Percentiles rank a stretch among this genome's conserved stretches.
These are phyloP conservation scores for Scortum barcoo DNA, from an alignment of 2,113 vertebrate genomes.

Conservation along the genomic window DNA sequence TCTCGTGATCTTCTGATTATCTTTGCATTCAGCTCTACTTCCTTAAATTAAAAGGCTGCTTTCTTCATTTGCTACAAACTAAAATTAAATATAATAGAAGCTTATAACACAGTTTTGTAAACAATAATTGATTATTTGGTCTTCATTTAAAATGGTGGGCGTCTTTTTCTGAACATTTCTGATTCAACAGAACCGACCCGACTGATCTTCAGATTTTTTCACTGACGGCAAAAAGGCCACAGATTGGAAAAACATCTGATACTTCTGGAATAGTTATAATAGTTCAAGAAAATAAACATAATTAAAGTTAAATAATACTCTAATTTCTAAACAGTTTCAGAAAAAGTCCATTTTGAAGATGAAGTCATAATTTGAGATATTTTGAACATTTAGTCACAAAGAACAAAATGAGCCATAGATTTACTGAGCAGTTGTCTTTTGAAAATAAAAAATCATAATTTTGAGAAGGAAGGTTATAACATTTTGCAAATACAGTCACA, in stretches of 20 bases:
- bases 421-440: too few relatives aligned
- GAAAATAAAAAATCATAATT: background rate
- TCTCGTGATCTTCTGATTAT: conserved; percentile 42
- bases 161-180: background rate
- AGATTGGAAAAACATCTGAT: background rate
- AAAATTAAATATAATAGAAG: conserved; percentile 40
- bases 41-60: background rate
- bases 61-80: conserved; percentile 8
- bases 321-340: background rate
- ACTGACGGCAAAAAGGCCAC: background rate
- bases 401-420: too few relatives aligned
- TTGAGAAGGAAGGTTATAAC: background rate
- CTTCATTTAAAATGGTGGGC: background rate
- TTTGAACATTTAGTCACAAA: too few relatives aligned
- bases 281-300: too few relatives aligned
- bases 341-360: background rate
- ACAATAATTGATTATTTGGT: conserved; percentile 16
- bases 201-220: too few relatives aligned
- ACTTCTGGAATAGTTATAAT: background rate
- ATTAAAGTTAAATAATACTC: background rate
- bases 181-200: too few relatives aligned
- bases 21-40: conserved; percentile 17
- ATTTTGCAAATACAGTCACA: too few relatives aligned
- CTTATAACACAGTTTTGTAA: conserved; percentile 15
- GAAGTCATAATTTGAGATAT: background rate